A percentile compares a stretch with the other conserved stretches of the same genome.
Conservation (phyloP, 2,113 vertebrate species). For the Nerophis lumbriciformis region DNA sequence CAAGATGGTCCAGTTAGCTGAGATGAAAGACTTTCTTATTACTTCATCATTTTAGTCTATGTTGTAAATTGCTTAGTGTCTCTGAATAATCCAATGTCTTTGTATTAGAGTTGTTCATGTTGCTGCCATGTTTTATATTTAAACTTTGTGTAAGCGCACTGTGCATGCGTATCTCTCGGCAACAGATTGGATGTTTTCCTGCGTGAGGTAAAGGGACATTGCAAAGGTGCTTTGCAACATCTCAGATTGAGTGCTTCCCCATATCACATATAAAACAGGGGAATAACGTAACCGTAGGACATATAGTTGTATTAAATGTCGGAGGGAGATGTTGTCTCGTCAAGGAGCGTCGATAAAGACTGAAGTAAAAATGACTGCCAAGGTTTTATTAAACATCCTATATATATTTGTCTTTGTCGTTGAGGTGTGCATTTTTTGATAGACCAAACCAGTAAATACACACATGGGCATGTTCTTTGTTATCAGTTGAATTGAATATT, state of each 20-base stretch:
- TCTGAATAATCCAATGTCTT: no score
- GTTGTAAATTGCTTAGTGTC: no score
- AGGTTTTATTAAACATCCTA: neutral
- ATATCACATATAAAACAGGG: neutral
- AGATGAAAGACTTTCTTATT: no score
- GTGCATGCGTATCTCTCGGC: neutral
- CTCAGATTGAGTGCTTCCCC: neutral
- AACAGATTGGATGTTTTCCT: neutral
- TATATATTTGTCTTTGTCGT: neutral
- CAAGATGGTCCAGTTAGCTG: neutral
- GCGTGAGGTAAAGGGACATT: neutral
- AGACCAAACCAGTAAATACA: slow-evolving; percentile 24
- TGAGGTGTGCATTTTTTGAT: slow-evolving; percentile 10
- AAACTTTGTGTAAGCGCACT: no score
- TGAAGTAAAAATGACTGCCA: slow-evolving; percentile 2
- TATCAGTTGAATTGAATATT: slow-evolving; percentile 31
- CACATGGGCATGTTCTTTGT: slow-evolving; percentile 15
- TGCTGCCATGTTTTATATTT: no score
- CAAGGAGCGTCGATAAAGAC: neutral
- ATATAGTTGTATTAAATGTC: slow-evolving; percentile 2
- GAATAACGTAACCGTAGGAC: slow-evolving; percentile 1
- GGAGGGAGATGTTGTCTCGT: neutral
- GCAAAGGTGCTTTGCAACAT: neutral
- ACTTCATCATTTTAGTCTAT: no score
- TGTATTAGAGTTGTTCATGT: no score